These are phyloP conservation scores for Vombatus ursinus DNA, from an alignment of 2,113 vertebrate genomes.

Conservation along the genomic window DNA sequence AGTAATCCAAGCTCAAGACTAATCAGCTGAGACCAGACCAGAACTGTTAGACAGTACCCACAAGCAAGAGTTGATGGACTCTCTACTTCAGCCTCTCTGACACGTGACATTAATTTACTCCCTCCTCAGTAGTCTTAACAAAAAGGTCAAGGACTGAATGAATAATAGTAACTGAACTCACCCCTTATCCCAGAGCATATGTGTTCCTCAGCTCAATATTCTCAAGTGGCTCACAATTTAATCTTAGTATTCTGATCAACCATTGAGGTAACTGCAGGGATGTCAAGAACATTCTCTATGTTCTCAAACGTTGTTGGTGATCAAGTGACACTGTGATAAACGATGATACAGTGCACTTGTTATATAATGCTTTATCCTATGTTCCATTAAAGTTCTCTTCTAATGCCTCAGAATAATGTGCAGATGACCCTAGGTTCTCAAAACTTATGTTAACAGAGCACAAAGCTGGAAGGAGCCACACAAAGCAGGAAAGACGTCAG, in stretches of 20 bases:
- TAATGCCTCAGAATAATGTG: neutral
- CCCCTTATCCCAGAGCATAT: neutral
- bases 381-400: neutral
- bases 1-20: neutral
- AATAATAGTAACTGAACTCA: slow-evolving; percentile 47
- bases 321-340: neutral
- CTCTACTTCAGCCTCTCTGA: neutral
- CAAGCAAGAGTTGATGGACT: neutral
- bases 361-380: neutral
- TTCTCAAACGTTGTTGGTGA: neutral
- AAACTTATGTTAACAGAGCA: neutral
- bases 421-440: neutral
- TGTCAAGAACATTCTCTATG: neutral
- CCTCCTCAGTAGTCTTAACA: neutral
- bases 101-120: slow-evolving; percentile 27
- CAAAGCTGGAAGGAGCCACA: neutral
- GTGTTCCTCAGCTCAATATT: slow-evolving; percentile 55
- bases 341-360: neutral
- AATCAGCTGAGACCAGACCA: neutral
- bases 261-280: slow-evolving; percentile 6
- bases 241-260: slow-evolving; percentile 47
- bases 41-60: neutral
- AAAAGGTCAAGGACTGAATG: slow-evolving; percentile 59
- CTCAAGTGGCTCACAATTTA: slow-evolving; percentile 48
- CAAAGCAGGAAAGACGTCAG: neutral